A percentile compares a stretch with the other conserved stretches of the same genome.
Evolutionary conservation across 2,797 vertebrate genomes (phyloP).

Genomic region (Paratrypauchen microcephalus): DNA sequence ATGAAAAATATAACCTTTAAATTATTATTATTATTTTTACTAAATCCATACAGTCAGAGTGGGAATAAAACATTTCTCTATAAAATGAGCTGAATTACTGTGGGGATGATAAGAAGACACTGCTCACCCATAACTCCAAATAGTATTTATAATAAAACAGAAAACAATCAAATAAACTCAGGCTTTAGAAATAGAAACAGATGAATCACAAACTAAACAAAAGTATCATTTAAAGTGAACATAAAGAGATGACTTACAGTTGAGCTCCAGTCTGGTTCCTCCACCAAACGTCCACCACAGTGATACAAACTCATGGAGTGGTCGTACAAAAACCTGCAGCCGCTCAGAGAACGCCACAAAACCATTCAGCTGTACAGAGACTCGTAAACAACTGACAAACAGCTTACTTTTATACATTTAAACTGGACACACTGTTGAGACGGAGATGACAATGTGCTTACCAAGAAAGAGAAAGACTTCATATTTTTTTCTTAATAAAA

Average conservation of each 20-base stretch:
- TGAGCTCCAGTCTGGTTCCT: slow-evolving; percentile 50
- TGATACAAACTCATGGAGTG: slow-evolving; percentile 45
- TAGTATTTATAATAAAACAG: too few species aligned
- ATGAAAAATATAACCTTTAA: too few species aligned
- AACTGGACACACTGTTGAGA: neutral
- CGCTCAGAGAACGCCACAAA: neutral
- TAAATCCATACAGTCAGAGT: too few species aligned
- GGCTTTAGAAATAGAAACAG: neutral
- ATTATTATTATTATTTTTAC: too few species aligned
- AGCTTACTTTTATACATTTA: too few species aligned
- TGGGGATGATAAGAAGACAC: too few species aligned
- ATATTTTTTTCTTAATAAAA: too few species aligned
- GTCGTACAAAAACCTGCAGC: slow-evolving; percentile 50
- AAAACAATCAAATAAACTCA: too few species aligned
- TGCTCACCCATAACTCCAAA: too few species aligned
- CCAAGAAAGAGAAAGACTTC: neutral
- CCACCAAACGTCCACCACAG: slow-evolving; percentile 50
- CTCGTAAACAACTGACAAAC: neutral
- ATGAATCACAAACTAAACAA: neutral
- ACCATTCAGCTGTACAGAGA: slow-evolving; percentile 1
- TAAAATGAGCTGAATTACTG: too few species aligned
- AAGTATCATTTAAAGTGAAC: neutral
- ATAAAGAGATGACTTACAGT: slow-evolving; percentile 7
- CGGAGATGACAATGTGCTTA: neutral
- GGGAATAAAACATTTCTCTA: too few species aligned